phyloP scores from a whole-genome alignment of 1,140 invertebrate genomes.

The Drosophila eugracilis region DNA sequence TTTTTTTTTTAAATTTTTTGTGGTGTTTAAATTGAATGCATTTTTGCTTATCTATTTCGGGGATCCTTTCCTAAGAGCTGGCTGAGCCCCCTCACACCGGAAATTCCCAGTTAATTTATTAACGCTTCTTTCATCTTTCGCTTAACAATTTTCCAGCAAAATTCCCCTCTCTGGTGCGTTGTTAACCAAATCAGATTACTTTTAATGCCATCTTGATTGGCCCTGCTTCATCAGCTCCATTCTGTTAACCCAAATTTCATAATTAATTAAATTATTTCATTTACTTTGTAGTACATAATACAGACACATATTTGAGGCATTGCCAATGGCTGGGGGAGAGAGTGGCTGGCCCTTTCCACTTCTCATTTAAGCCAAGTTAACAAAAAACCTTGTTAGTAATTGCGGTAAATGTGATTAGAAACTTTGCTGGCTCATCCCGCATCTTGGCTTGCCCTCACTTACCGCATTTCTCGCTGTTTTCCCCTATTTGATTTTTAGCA shows the following conservation, averaged over 20 bases:
- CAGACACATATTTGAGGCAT: slow-evolving; percentile 39
- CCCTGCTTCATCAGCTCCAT: slow-evolving; percentile 32
- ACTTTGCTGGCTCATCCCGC: slow-evolving; percentile 55
- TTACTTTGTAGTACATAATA: slow-evolving; percentile 68
- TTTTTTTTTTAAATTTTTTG: not conserved
- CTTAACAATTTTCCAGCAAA: slow-evolving; percentile 10
- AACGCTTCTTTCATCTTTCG: slow-evolving; percentile 42
- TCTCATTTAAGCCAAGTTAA: slow-evolving; percentile 46
- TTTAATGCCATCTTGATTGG: slow-evolving; percentile 62
- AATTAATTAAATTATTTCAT: slow-evolving; percentile 82
- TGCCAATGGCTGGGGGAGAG: no score
- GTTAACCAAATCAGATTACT: slow-evolving; percentile 55
- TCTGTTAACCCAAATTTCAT: slow-evolving; percentile 64
- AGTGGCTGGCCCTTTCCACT: not conserved
- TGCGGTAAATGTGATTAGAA: slow-evolving; percentile 83
- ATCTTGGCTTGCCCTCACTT: slow-evolving; percentile 22
- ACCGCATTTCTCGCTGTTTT: slow-evolving; percentile 56
- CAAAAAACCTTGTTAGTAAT: slow-evolving; percentile 83
- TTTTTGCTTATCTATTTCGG: not conserved
- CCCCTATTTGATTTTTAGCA: slow-evolving; percentile 80
- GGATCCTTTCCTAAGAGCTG: no score
- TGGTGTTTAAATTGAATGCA: not conserved
- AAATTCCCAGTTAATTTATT: slow-evolving; percentile 30
- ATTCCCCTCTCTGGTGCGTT: slow-evolving; percentile 28
- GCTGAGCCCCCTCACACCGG: not conserved